Evolutionary conservation across 2,113 vertebrate genomes (phyloP).

Genomic region (Cynopterus brachyotis): DNA sequence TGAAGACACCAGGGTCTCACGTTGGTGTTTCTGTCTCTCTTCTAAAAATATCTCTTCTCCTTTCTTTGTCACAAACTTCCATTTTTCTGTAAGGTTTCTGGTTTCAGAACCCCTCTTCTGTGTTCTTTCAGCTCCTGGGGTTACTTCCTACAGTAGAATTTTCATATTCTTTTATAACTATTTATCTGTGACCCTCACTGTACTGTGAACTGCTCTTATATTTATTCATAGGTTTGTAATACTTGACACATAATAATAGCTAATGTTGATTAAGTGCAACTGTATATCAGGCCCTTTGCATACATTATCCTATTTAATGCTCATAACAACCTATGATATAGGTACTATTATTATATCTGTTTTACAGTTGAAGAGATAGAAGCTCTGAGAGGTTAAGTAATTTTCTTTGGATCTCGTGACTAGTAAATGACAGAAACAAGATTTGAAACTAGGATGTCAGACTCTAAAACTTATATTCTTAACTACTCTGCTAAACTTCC

Average conservation of each 20-base stretch:
- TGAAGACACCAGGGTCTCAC: background rate
- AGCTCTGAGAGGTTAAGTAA: background rate
- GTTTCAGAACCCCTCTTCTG: background rate
- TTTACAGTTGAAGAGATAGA: background rate
- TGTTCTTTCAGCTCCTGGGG: background rate
- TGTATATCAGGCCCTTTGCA: background rate
- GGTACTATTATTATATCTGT: background rate
- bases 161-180: constrained; percentile 17
- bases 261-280: background rate
- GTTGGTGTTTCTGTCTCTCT: background rate
- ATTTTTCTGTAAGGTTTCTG: background rate
- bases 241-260: background rate
- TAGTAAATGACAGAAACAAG: background rate
- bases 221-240: background rate
- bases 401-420: background rate
- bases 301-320: background rate
- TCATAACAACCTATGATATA: background rate
- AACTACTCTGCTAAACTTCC: background rate
- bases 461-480: background rate
- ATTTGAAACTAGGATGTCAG: background rate
- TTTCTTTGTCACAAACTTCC: background rate
- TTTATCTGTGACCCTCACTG: background rate
- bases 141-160: background rate
- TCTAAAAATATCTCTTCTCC: background rate
- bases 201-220: background rate